Conservation (phyloP, 2,888 invertebrate genomes). For the Patella pellucida region DNA sequence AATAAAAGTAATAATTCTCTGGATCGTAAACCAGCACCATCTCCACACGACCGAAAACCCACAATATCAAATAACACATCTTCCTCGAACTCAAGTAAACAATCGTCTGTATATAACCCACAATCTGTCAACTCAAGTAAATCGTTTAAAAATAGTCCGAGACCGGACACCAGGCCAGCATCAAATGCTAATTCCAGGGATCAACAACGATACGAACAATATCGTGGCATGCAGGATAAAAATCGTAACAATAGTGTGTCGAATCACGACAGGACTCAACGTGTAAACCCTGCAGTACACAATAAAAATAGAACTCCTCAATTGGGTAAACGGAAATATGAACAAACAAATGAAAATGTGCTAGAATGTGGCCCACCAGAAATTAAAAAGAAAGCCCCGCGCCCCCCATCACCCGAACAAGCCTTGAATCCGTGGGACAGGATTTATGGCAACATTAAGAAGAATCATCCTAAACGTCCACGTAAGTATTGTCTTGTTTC, state of each 20-base stretch:
- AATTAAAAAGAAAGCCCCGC: constrained; percentile 16
- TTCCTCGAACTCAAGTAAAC: not conserved
- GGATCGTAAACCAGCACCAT: constrained; percentile 8
- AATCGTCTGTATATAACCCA: not conserved
- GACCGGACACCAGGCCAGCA: not conserved
- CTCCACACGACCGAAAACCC: not conserved
- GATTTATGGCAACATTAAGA: constrained; percentile 52
- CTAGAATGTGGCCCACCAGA: constrained; percentile 44
- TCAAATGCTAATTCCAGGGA: not conserved
- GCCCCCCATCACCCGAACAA: constrained; percentile 22
- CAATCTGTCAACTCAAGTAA: not conserved
- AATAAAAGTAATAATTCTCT: not conserved
- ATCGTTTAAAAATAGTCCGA: not conserved
- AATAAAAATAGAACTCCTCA: not conserved
- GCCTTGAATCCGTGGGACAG: constrained; percentile 51
- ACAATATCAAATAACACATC: constrained; percentile 8
- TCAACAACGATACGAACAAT: constrained; percentile 10
- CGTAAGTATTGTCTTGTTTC: constrained; percentile 28
- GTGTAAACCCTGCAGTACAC: not conserved
- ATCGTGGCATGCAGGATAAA: not conserved
- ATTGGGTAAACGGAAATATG: constrained; percentile 32
- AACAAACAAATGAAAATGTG: constrained; percentile 46
- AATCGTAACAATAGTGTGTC: not conserved
- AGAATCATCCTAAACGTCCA: constrained; percentile 46
- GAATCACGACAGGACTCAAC: not conserved